A percentile compares a stretch with the other conserved stretches of the same genome.
These are phyloP conservation scores for Alsophila aescularia DNA, from an alignment of 2,888 invertebrate genomes.

Conservation along the genomic window DNA sequence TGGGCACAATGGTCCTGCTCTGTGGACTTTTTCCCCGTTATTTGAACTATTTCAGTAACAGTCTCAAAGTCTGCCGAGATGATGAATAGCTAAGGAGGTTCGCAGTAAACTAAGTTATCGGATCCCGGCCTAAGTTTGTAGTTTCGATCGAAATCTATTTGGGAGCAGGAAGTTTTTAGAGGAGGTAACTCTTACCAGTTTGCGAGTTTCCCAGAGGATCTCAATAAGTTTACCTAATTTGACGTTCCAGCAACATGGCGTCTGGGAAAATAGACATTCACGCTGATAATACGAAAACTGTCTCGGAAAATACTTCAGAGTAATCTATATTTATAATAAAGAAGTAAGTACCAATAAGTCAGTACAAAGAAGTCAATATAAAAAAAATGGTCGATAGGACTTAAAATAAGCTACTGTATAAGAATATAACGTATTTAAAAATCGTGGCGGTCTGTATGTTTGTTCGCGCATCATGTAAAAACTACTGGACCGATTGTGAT, in stretches of 20 bases:
- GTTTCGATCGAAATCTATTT: slow-evolving; percentile 68
- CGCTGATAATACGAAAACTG: not conserved
- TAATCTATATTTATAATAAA: not conserved
- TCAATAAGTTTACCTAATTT: slow-evolving; percentile 35
- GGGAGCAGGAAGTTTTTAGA: slow-evolving; percentile 57
- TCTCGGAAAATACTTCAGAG: not conserved
- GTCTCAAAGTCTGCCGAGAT: slow-evolving; percentile 11
- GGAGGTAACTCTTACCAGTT: slow-evolving; percentile 41
- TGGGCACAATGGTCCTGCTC: not conserved
- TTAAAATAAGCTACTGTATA: too few species aligned
- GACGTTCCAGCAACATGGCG: slow-evolving; percentile 8
- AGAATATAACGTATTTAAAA: too few species aligned
- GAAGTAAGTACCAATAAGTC: too few species aligned
- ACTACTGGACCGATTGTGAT: too few species aligned
- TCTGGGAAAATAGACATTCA: not conserved
- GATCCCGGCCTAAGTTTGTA: slow-evolving; percentile 52
- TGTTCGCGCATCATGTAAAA: too few species aligned
- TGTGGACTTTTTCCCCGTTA: not conserved
- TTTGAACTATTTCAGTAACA: not conserved
- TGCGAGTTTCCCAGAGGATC: slow-evolving; percentile 27
- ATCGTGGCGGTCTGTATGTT: too few species aligned
- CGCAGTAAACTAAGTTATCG: slow-evolving; percentile 55
- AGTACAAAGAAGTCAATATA: too few species aligned
- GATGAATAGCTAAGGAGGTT: slow-evolving; percentile 49
- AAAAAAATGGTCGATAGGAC: too few species aligned